These are phyloP conservation scores for Philhelius pedissequus DNA, from an alignment of 2,888 invertebrate genomes.

Conservation along the genomic window DNA sequence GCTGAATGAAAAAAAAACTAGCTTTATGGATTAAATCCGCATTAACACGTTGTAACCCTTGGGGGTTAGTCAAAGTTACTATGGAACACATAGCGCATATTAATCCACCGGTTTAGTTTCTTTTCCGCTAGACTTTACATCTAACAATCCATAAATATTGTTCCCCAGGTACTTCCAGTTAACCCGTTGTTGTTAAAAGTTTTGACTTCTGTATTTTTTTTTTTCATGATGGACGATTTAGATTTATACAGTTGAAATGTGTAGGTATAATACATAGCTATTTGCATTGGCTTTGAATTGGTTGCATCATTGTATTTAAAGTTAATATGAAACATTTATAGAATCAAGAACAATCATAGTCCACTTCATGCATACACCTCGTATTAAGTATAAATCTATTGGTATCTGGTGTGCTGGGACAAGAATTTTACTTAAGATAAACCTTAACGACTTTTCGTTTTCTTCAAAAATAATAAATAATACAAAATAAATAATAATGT, in stretches of 20 bases:
- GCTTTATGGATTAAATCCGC: background rate
- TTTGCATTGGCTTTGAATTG: background rate
- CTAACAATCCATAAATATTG: conserved; percentile 21
- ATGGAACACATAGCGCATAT: background rate
- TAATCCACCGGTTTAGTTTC: conserved; percentile 6
- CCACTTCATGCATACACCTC: too few relatives aligned
- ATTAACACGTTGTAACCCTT: conserved; percentile 9
- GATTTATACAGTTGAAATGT: background rate
- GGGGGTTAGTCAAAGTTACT: background rate
- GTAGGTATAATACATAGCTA: background rate
- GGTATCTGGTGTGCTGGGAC: too few relatives aligned
- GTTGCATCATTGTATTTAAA: too few relatives aligned
- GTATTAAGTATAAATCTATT: too few relatives aligned
- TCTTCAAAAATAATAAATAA: too few relatives aligned
- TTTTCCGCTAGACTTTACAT: background rate
- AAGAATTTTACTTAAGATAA: too few relatives aligned
- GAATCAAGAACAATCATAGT: too few relatives aligned
- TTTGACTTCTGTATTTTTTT: background rate
- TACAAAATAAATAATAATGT: too few relatives aligned
- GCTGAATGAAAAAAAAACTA: background rate
- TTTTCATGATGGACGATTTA: background rate
- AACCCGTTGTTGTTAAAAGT: conserved; percentile 1
- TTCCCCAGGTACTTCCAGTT: conserved; percentile 15
- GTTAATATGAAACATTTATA: too few relatives aligned
- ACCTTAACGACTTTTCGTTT: too few relatives aligned